A percentile compares a stretch with the other conserved stretches of the same genome.
phyloP scores from a whole-genome alignment of 1,140 invertebrate genomes.

The Vollenhovia emeryi region DNA sequence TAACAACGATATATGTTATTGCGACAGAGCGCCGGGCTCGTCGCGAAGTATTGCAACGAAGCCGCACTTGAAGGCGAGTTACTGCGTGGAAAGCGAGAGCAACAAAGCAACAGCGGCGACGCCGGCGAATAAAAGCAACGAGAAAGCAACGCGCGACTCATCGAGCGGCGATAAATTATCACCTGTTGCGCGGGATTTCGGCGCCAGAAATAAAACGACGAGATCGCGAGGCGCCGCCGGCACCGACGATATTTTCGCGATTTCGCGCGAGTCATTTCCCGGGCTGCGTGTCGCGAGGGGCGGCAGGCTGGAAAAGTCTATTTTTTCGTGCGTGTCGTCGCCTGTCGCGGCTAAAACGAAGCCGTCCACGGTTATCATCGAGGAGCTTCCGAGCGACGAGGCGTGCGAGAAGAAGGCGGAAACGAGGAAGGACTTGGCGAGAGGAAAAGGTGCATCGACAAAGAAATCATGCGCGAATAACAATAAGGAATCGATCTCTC shows the following conservation, averaged over 20 bases:
- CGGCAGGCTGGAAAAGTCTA: slow-evolving; percentile 53
- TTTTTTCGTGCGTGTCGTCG: slow-evolving; percentile 60
- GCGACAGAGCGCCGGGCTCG: slow-evolving; percentile 72
- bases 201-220: slow-evolving; percentile 20
- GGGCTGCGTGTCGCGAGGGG: neutral
- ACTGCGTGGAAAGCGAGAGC: slow-evolving; percentile 63
- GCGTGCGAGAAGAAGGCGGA: neutral
- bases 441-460: neutral
- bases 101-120: slow-evolving; percentile 22
- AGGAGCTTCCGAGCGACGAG: slow-evolving; percentile 68
- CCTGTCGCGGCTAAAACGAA: neutral
- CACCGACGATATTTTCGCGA: slow-evolving; percentile 28
- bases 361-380: slow-evolving; percentile 67
- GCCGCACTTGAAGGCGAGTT: slow-evolving; percentile 71
- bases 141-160: slow-evolving; percentile 15
- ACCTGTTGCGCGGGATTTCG: slow-evolving; percentile 47
- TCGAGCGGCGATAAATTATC: slow-evolving; percentile 52
- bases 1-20: slow-evolving; percentile 70
- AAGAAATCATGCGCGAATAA: neutral
- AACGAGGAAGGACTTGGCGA: neutral
- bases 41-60: slow-evolving; percentile 62
- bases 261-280: slow-evolving; percentile 16
- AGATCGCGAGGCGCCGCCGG: neutral
- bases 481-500: neutral
- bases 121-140: slow-evolving; percentile 37